Conservation (phyloP, 2,888 invertebrate genomes). For the Pristionchus maxplancki region DNA sequence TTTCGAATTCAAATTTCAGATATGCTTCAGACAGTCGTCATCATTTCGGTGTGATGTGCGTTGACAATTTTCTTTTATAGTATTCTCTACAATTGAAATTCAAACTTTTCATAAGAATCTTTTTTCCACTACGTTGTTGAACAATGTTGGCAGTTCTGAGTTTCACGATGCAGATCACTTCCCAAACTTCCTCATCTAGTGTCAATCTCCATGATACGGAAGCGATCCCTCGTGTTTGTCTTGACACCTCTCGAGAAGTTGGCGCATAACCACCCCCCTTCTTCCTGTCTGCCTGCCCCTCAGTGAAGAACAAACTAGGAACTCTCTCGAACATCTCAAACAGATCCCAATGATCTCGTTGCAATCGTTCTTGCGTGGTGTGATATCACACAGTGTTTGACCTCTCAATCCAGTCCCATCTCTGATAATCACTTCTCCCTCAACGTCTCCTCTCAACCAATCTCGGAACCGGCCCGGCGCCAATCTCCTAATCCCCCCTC, state of each 20-base stretch:
- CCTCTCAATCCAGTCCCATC: not conserved
- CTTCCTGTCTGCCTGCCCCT: conserved; percentile 15
- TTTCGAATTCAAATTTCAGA: too few species aligned
- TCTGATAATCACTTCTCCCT: conserved; percentile 30
- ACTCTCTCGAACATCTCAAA: not conserved
- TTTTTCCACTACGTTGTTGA: too few species aligned
- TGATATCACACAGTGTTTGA: not conserved
- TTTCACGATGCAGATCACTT: too few species aligned
- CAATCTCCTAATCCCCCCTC: not conserved
- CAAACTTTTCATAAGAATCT: too few species aligned
- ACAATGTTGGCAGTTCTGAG: too few species aligned
- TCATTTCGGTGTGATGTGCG: too few species aligned
- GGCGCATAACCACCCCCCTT: not conserved
- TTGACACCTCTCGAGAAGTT: conserved; percentile 4
- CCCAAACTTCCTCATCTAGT: not conserved
- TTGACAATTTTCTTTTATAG: too few species aligned
- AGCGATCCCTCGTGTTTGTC: conserved; percentile 6
- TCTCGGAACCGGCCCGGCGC: not conserved
- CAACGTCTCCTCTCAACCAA: not conserved
- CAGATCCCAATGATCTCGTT: not conserved
- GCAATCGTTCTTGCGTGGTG: not conserved
- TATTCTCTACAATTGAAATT: too few species aligned
- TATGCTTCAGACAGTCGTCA: too few species aligned
- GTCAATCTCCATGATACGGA: not conserved
- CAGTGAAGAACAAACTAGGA: not conserved